Evolutionary conservation across 2,113 vertebrate species (phyloP).

Genomic region (Rhea pennata): DNA sequence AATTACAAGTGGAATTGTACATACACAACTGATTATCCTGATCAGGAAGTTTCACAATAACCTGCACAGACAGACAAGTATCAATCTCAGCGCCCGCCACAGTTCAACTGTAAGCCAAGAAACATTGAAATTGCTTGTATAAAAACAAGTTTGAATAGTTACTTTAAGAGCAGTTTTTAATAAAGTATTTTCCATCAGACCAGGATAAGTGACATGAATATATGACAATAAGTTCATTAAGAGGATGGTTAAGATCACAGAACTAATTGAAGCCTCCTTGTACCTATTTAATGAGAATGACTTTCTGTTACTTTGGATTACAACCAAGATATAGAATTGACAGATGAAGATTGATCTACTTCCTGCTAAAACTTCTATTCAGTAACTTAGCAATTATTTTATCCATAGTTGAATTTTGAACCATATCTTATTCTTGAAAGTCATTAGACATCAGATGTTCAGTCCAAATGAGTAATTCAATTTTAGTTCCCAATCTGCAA

Average conservation of each 20-base stretch:
- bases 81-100: not conserved
- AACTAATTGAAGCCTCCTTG: conserved; percentile 66
- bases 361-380: conserved; percentile 22
- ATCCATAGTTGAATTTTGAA: conserved; percentile 59
- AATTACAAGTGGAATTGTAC: not conserved
- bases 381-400: conserved; percentile 29
- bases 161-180: not conserved
- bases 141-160: not conserved
- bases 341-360: conserved; percentile 70
- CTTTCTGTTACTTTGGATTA: conserved; percentile 72
- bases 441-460: conserved; percentile 38
- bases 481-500: conserved; percentile 1
- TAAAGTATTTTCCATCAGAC: conserved; percentile 42
- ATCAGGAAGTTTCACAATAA: not conserved
- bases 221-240: conserved; percentile 72
- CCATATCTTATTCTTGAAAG: conserved; percentile 44
- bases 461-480: conserved; percentile 17
- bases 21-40: not conserved
- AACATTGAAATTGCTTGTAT: not conserved
- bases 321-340: conserved; percentile 34
- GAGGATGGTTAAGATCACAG: conserved; percentile 56
- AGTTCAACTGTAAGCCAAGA: not conserved
- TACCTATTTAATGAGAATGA: conserved; percentile 73
- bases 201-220: conserved; percentile 33
- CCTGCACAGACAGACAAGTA: not conserved